Conservation (phyloP, 2,113 vertebrate genomes). For the Clupea harengus region DNA sequence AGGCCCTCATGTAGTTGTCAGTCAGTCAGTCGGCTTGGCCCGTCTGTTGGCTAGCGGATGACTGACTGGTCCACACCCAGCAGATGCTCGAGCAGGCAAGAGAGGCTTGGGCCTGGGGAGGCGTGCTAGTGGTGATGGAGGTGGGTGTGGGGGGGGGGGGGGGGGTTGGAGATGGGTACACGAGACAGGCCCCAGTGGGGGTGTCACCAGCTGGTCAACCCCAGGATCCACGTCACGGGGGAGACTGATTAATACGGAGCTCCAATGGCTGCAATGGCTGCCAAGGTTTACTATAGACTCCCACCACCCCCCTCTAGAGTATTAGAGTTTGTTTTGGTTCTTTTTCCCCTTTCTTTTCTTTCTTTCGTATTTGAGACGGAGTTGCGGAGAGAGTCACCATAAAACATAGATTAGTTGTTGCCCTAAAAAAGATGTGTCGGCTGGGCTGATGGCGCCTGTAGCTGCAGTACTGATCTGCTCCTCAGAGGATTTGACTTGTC, state of each 20-base stretch:
- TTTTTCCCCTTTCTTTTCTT: background rate
- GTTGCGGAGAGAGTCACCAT: background rate
- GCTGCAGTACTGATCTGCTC: background rate
- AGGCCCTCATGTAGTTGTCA: background rate
- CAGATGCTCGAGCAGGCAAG: background rate
- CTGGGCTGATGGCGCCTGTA: background rate
- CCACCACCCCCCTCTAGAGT: background rate
- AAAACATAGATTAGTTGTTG: slow-evolving; percentile 10
- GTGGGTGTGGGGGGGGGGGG: background rate
- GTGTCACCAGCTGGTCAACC: slow-evolving; percentile 42
- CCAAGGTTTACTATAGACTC: background rate
- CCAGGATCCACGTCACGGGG: slow-evolving; percentile 21
- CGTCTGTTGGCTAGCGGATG: slow-evolving; percentile 11
- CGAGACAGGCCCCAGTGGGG: slow-evolving; percentile 32
- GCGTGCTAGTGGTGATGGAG: background rate
- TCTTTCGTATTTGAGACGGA: background rate
- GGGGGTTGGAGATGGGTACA: slow-evolving; percentile 23
- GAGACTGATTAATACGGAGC: slow-evolving; percentile 39
- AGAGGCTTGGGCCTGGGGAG: background rate
- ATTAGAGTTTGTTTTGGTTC: background rate
- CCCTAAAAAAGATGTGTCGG: background rate
- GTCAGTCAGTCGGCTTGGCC: background rate
- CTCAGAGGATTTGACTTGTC: background rate
- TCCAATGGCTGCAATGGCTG: background rate
- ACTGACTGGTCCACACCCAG: background rate